Percentiles rank a stretch among this genome's conserved stretches.
These are phyloP conservation scores for Vidua chalybeata DNA, from an alignment of 2,113 vertebrate species.

Conservation along the genomic window DNA sequence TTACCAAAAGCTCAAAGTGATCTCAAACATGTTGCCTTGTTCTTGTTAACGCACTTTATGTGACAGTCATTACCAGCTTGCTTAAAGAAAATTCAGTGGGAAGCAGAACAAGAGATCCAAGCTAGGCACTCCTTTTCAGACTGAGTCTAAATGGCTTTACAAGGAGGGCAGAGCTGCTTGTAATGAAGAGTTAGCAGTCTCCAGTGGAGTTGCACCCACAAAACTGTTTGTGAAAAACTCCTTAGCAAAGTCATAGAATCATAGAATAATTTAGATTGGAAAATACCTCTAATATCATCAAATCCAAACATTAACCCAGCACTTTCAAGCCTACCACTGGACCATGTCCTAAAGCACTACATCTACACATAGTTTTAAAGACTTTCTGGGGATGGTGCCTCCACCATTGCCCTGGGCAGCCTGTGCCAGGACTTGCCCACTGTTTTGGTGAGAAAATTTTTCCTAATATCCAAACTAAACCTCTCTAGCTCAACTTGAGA, in stretches of 20 bases:
- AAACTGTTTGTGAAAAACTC: neutral
- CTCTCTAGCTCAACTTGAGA: neutral
- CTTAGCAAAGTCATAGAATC: neutral
- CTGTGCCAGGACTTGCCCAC: neutral
- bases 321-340: neutral
- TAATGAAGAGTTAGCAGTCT: neutral
- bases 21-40: neutral
- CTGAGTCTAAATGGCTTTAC: rapidly evolving
- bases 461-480: neutral
- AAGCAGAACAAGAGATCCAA: neutral
- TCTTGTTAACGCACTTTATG: neutral
- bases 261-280: neutral
- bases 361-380: neutral
- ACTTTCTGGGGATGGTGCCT: neutral
- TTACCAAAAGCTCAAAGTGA: neutral
- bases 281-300: neutral
- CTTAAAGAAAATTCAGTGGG: neutral
- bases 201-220: neutral
- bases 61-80: neutral
- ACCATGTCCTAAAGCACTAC: too few relatives aligned
- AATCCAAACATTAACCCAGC: neutral
- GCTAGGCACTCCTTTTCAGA: neutral
- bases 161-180: neutral
- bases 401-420: neutral
- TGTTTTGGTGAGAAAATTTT: neutral